phyloP scores from a whole-genome alignment of 2,797 vertebrate genomes.

The Margarornis squamiger region DNA sequence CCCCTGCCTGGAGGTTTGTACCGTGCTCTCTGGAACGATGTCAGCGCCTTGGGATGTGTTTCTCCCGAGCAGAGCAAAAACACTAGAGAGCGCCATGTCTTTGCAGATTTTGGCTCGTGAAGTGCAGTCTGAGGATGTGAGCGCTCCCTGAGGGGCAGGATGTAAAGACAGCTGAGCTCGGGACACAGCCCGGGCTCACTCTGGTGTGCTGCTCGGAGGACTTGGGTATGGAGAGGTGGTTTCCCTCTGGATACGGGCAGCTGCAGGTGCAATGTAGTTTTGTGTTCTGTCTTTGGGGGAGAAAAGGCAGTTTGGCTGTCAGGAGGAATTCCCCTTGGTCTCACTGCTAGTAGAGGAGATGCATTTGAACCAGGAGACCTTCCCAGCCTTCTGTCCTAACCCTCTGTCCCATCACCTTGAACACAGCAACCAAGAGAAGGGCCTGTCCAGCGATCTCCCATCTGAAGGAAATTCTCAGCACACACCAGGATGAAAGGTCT shows the following conservation, averaged over 20 bases:
- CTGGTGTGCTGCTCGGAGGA: not conserved
- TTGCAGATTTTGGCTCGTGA: not conserved
- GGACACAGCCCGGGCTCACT: not conserved
- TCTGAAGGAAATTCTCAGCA: not conserved
- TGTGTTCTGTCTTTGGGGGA: not conserved
- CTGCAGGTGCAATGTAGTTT: not conserved
- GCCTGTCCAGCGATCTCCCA: not conserved
- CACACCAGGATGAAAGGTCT: not conserved
- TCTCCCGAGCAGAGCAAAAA: not conserved
- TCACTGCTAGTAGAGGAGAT: not conserved
- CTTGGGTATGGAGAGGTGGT: not conserved
- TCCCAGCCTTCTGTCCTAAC: not conserved
- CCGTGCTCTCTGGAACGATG: not conserved
- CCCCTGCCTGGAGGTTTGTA: not conserved
- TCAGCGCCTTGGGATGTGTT: not conserved
- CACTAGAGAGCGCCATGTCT: constrained; percentile 57
- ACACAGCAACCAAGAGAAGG: not conserved
- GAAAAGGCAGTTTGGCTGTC: not conserved
- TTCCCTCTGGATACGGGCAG: not conserved
- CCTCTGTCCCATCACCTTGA: not conserved
- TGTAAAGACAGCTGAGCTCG: not conserved
- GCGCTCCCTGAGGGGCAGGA: not conserved
- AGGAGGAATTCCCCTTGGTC: not conserved
- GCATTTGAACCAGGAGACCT: not conserved
- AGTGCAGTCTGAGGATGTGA: not conserved